Evolutionary conservation across 2,888 invertebrate species (phyloP).

Genomic region (Calephelis perditalis): DNA sequence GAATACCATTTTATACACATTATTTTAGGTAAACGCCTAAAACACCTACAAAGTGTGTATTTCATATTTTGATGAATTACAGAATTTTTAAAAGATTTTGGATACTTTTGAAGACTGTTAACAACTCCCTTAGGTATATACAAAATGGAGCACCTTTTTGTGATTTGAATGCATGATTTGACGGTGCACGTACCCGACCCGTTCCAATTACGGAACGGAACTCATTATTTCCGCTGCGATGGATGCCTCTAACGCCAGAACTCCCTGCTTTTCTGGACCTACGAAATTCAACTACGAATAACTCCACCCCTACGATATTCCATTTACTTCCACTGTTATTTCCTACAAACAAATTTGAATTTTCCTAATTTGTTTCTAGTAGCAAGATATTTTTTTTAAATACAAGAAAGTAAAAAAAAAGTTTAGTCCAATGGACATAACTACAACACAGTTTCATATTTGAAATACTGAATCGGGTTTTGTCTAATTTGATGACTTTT

Average conservation of each 20-base stretch:
- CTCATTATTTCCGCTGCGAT: conserved; percentile 70
- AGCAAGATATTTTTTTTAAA: too few species aligned
- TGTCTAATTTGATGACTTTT: too few species aligned
- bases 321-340: conserved; percentile 10
- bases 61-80: too few species aligned
- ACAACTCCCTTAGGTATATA: conserved; percentile 9
- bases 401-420: too few species aligned
- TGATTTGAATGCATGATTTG: conserved; percentile 12
- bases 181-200: conserved; percentile 43
- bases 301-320: not conserved
- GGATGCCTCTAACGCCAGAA: conserved; percentile 47
- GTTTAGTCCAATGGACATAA: too few species aligned
- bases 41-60: too few species aligned
- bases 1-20: too few species aligned
- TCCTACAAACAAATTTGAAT: not conserved
- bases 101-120: not conserved
- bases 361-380: too few species aligned
- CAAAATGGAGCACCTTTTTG: conserved; percentile 9
- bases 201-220: conserved; percentile 71
- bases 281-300: conserved; percentile 2
- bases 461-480: too few species aligned
- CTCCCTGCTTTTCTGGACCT: conserved; percentile 42
- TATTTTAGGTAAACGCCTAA: too few species aligned
- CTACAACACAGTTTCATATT: too few species aligned
- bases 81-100: too few species aligned